Base-by-base conservation (phyloP, 2,113 vertebrate species). In the Cromileptes altivelis region DNA sequence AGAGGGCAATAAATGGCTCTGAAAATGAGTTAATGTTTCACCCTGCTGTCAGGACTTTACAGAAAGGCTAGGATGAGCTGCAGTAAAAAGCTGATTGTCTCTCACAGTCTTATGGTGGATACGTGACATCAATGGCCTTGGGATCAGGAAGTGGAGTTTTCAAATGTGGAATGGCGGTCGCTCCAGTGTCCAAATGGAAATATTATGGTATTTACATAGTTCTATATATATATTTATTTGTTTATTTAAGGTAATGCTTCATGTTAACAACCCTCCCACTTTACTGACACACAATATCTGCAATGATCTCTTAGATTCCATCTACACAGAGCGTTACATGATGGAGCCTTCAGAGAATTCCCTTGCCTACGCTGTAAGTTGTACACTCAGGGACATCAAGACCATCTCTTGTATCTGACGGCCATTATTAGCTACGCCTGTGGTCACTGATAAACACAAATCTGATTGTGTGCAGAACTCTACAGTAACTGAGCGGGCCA, bases 131-230 rank as follows among this genome's bases (percentile, higher is more conserved):
- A 4, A 99, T 99, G 99, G 98, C 93, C 47, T 87, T 99, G 88
- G 99, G 99, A 88, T 94, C 97, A 25, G 97, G 96, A 79, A 99
- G 97, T 82, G 95, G 94, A 8, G 94, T 98, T 53, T 99, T 99
- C 95, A 98, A 97, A 93, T 99, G 98, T 85, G 99, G 99, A 84
- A 99, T 99, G 92, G 97, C 99, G 0, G 98, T 99, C 63, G 98
- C 98, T 15, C 98, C 98, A 0, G 97, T 99, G 60, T 97, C 98
- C 68, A 97, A 96, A 87, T 99, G 98, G 98, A 93, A 96, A 55
- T 99, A 97, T 94, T 99, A 99, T 85, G 98, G 98, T 99, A 97
- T 94, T 45, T 45, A 45, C 2, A 10, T 45, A 9, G 11, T 45
- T 45, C 8, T 42, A 42, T 12, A 30, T 30, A 30, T 7, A 37